Base-by-base conservation (phyloP, 2,113 vertebrate genomes). In the Lutjanus erythropterus region DNA sequence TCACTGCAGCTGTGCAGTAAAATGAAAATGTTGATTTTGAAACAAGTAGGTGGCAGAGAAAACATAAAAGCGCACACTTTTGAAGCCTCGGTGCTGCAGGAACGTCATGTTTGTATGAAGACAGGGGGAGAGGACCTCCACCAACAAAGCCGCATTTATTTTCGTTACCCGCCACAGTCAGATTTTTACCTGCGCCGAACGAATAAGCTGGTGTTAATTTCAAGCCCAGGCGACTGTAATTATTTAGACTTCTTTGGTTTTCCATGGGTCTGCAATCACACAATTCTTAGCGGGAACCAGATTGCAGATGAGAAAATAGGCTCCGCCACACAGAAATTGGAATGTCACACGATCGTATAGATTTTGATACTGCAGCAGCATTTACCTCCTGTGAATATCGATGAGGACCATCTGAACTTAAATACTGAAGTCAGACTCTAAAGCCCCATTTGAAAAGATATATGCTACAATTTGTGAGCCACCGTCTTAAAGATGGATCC, bases 171-270 rank as follows among this genome's bases (percentile, higher is more conserved):
- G 72, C 58, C 74, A 44, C 23, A 55, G 53, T 66, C 72, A 78
- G n/a, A 80, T 80, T 71, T n/a, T 62, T 47, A 65, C 39, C 23
- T 53, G 69, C 50, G 35, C 55, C 35, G 61, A 73, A 53, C 16
- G 61, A 83, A 64, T 60, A 72, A 66, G 61, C 42, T 69, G 71
- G 49, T 84, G 71, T 88, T 90, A 74, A 90, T 92, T 91, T 88
- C 81, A 91, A 87, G 86, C 82, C 73, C 76, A 65, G 69, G 67
- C 86, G 88, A 84, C 84, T 73, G 61, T 84, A 87, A 81, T 84
- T 85, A 87, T 80, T 91, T 75, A 58, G 66, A 85, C 72, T 81
- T 67, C 41, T 84, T 19, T 66, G 61, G 61, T 80, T 82, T 89
- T 78, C 66, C 64, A 71, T 49, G 69, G 37, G 12, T 75, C 71